These are phyloP conservation scores for Diachasma alloeum DNA, from an alignment of 1,140 invertebrate genomes.

Conservation along the genomic window DNA sequence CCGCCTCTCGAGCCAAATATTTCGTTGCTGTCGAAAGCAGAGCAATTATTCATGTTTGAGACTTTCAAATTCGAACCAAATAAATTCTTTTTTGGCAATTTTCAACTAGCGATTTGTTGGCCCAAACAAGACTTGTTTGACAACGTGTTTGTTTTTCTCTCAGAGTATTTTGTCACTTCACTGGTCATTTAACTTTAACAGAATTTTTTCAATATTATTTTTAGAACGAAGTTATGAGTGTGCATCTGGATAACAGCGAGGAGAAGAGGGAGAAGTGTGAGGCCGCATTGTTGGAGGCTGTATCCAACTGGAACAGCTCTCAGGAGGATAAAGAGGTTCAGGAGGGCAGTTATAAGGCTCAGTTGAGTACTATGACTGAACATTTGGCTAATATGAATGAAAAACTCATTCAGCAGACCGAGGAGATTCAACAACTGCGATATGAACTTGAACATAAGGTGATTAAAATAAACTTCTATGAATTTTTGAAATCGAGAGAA, in stretches of 20 bases:
- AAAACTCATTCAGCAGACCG: conserved; percentile 81
- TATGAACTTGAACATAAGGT: conserved; percentile 66
- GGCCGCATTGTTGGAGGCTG: conserved; percentile 62
- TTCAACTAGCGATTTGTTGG: too few relatives aligned
- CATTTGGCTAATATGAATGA: conserved; percentile 92
- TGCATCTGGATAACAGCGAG: conserved; percentile 59
- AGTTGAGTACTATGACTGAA: conserved; percentile 89
- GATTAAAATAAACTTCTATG: conserved; percentile 33
- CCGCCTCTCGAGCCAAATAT: too few relatives aligned
- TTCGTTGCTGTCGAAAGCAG: too few relatives aligned
- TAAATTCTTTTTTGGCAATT: too few relatives aligned
- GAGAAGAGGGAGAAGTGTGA: conserved; percentile 61
- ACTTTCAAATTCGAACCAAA: too few relatives aligned
- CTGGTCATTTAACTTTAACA: too few relatives aligned
- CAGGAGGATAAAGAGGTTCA: conserved; percentile 66
- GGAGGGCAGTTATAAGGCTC: conserved; percentile 82
- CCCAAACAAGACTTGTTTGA: too few relatives aligned
- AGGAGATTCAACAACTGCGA: conserved; percentile 74
- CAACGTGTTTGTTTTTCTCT: too few relatives aligned
- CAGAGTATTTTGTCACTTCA: too few relatives aligned
- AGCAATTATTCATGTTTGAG: too few relatives aligned
- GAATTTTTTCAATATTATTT: conserved; percentile 34
- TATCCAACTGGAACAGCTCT: conserved; percentile 61
- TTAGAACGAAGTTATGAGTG: conserved; percentile 60
- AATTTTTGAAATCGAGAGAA: too few relatives aligned